Evolutionary conservation across 2,888 invertebrate species (phyloP).

Genomic region (Plagodis pulveraria): DNA sequence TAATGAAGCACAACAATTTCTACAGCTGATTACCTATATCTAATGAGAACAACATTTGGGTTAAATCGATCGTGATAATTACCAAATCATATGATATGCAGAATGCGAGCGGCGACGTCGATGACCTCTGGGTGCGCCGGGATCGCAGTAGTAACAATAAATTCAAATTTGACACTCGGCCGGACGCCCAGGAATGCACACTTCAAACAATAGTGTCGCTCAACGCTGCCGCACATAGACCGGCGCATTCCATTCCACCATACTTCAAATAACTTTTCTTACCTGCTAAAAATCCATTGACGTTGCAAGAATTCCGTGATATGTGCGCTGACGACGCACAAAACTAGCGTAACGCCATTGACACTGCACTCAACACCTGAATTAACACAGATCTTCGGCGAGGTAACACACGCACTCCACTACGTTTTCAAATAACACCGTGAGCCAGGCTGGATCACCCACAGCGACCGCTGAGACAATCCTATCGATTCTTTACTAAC

Average conservation of each 20-base stretch:
- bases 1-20: constrained; percentile 5
- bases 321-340: constrained; percentile 15
- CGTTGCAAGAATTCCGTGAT: constrained; percentile 31
- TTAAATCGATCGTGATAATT: constrained; percentile 8
- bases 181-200: constrained; percentile 34
- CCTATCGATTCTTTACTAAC: constrained; percentile 8
- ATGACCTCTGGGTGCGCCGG: constrained; percentile 9
- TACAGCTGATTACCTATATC: constrained; percentile 10
- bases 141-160: neutral
- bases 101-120: constrained; percentile 13
- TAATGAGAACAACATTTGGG: constrained; percentile 6
- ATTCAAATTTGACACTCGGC: constrained; percentile 7
- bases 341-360: constrained; percentile 24
- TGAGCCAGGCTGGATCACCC: constrained; percentile 47
- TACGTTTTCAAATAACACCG: constrained; percentile 48
- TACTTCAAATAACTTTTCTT: constrained; percentile 44
- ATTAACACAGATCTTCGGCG: constrained; percentile 8
- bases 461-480: constrained; percentile 35
- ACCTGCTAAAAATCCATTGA: constrained; percentile 74
- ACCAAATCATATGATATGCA: constrained; percentile 24
- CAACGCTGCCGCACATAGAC: constrained; percentile 37
- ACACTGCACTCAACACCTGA: constrained; percentile 21
- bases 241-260: constrained; percentile 55
- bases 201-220: constrained; percentile 42
- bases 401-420: constrained; percentile 40